Conservation (phyloP, 2,888 invertebrate genomes). For the Ichneumoninae sp. region DNA sequence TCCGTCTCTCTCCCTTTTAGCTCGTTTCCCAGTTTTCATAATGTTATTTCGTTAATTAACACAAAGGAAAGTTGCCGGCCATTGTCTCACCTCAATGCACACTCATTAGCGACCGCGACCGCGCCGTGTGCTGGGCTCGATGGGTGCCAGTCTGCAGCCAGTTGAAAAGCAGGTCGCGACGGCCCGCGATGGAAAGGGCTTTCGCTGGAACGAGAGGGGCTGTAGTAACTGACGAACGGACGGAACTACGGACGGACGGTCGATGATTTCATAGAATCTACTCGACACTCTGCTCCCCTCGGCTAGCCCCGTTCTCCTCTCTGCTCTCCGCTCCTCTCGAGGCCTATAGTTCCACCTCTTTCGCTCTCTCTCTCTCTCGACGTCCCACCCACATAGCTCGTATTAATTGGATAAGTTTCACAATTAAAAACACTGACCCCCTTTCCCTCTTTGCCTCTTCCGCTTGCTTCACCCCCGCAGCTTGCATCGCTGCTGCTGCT, state of each 20-base stretch:
- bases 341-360: slow-evolving; percentile 38
- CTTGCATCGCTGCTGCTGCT: slow-evolving; percentile 1
- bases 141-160: slow-evolving; percentile 47
- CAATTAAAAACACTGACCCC: slow-evolving; percentile 73
- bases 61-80: slow-evolving; percentile 74
- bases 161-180: slow-evolving; percentile 65
- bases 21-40: slow-evolving; percentile 61
- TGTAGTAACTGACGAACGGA: slow-evolving; percentile 67
- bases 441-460: slow-evolving; percentile 36
- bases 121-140: slow-evolving; percentile 46
- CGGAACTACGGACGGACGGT: slow-evolving; percentile 65
- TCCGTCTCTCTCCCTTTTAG: slow-evolving; percentile 28
- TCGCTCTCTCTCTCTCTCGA: slow-evolving; percentile 21
- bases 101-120: slow-evolving; percentile 73
- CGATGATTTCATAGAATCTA: slow-evolving; percentile 70
- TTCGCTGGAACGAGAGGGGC: slow-evolving; percentile 10
- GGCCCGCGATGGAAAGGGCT: slow-evolving; percentile 7
- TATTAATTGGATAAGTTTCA: slow-evolving; percentile 76
- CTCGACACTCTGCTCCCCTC: slow-evolving; percentile 45
- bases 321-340: slow-evolving; percentile 19
- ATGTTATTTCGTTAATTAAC: slow-evolving; percentile 76
- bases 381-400: slow-evolving; percentile 47
- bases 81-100: slow-evolving; percentile 76
- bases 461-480: slow-evolving; percentile 1
- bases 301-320: slow-evolving; percentile 7